Base-by-base conservation (phyloP, 1,140 invertebrate species). In the Patella vulgata region DNA sequence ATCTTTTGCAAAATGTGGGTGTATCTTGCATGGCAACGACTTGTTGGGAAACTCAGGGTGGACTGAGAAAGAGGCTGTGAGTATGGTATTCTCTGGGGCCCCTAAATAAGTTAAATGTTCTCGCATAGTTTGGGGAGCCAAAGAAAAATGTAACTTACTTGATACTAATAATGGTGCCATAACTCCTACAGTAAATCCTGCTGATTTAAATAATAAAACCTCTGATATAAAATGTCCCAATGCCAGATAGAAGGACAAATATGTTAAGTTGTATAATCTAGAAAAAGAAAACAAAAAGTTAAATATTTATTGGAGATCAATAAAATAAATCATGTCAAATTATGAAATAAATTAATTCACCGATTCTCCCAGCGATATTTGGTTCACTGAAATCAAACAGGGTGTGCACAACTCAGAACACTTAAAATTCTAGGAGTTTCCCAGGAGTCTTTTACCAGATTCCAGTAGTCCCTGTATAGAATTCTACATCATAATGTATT, bases 211-310 rank as follows among this genome's bases (percentile, higher is more conserved):
- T 9, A 70, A 9, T 17, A 63, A 62, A 14, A 74, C 31, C 48
- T 78, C 76, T 28, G 68, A 59, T 19, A 66, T 11, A 58, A 72
- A 77, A 57, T 78, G 73, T 33, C 54, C 61, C 23, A 74, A 60
- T 8, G 71, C 71, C 36, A 76, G 30, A 21, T 71, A 30, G 59
- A 74, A 80, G 44, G 78, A 76, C 21, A 74, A 44, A 14, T 77
- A 51, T 31, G 76, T 75, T 19, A 73, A 47, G 23, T 71, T 58
- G 54, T 75, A 77, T 42, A 77, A 11, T 36, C 70, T 72, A 64
- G 25, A 63, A 69, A 71, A 53, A 28, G 31, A 63, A 63, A 50
- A 47, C 19, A 46, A 21, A 40, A 25, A 2, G 17, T 31, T 39
- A 21, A 11, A 36, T 21, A 21, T 1, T n/a, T 17, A 28, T 30